Percentiles rank a stretch among this genome's conserved stretches.
phyloP scores from a whole-genome alignment of 64 coral and sea anemone genomes.

The Stichodactyla helianthus region DNA sequence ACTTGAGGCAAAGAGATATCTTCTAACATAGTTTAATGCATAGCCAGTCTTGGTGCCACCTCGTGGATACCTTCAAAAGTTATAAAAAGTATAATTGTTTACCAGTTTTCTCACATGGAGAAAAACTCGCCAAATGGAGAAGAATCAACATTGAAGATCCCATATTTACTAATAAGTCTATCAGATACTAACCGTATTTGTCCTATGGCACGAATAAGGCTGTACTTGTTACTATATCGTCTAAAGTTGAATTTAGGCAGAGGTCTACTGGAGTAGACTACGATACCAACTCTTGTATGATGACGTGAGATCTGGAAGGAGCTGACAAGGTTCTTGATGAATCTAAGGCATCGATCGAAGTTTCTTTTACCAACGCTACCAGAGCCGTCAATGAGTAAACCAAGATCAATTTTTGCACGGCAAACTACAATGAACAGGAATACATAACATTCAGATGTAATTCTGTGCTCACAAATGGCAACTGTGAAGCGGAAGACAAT shows the following conservation, averaged over 20 bases:
- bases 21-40: slow-evolving; percentile 43
- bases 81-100: too few species aligned
- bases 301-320: slow-evolving; percentile 67
- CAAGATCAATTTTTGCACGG: slow-evolving; percentile 55
- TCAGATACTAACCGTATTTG: slow-evolving; percentile 25
- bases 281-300: slow-evolving; percentile 62
- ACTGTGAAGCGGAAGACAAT: too few species aligned
- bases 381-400: slow-evolving; percentile 72
- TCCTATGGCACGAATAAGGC: slow-evolving; percentile 41
- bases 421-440: slow-evolving; percentile 50
- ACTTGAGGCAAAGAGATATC: slow-evolving; percentile 51
- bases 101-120: too few species aligned
- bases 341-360: slow-evolving; percentile 53
- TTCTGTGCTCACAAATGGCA: too few species aligned
- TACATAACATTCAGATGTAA: neutral
- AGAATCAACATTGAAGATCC: neutral
- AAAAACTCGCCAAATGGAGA: too few species aligned
- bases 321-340: slow-evolving; percentile 64
- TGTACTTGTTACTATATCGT: slow-evolving; percentile 25
- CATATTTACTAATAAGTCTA: neutral
- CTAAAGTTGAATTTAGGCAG: slow-evolving; percentile 55
- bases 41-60: slow-evolving; percentile 56
- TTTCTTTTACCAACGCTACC: slow-evolving; percentile 73
- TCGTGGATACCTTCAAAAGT: slow-evolving; percentile 35
- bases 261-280: slow-evolving; percentile 35